These are phyloP conservation scores for Ridgeia piscesae DNA, from an alignment of 1,140 invertebrate genomes.

Conservation along the genomic window DNA sequence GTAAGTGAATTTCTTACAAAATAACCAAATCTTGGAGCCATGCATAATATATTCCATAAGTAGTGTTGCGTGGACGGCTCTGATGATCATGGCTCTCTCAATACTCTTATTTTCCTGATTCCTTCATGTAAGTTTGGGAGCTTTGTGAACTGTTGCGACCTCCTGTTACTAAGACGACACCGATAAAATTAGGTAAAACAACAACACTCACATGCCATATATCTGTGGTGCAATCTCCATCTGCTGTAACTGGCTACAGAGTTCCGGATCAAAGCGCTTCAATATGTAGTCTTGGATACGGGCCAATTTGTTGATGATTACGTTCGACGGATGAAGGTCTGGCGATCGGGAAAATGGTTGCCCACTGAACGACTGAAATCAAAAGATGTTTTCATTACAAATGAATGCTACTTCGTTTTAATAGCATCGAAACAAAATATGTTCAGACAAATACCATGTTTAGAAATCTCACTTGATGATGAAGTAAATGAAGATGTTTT, in stretches of 20 bases:
- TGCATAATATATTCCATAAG: too few species aligned
- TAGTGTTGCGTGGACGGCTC: too few species aligned
- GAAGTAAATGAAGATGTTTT: too few species aligned
- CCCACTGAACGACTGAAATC: not conserved
- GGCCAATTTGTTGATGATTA: conserved; percentile 71
- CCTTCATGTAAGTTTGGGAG: conserved; percentile 19
- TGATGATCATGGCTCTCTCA: too few species aligned
- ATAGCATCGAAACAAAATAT: too few species aligned
- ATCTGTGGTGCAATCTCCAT: conserved; percentile 76
- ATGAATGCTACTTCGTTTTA: too few species aligned
- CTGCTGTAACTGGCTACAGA: conserved; percentile 68
- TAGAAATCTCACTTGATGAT: too few species aligned
- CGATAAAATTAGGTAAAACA: not conserved
- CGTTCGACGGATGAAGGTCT: conserved; percentile 60
- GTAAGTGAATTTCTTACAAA: too few species aligned
- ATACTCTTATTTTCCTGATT: too few species aligned
- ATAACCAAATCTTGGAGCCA: too few species aligned
- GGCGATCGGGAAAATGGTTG: conserved; percentile 51
- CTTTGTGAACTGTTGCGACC: not conserved
- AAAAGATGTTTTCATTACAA: not conserved
- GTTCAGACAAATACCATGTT: too few species aligned
- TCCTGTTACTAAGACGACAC: not conserved
- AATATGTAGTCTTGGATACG: conserved; percentile 70
- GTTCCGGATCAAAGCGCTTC: conserved; percentile 66
- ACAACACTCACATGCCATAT: conserved; percentile 75